A percentile compares a stretch with the other conserved stretches of the same genome.
Conservation (phyloP, 2,113 vertebrate genomes). For the Epinephelus fuscoguttatus region DNA sequence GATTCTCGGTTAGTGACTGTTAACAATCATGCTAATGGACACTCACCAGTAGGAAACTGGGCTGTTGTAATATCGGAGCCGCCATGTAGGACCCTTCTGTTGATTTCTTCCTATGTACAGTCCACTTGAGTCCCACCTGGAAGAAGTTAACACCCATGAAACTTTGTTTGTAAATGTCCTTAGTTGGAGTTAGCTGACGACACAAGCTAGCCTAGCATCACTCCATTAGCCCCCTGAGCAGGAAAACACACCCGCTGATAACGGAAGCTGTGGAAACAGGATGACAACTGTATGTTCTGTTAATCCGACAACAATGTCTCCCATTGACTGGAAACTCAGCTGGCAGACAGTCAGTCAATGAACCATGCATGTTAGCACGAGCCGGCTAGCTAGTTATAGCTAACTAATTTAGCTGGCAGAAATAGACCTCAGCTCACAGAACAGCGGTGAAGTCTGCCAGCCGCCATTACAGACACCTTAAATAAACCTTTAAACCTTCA, state of each 20-base stretch:
- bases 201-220: not conserved
- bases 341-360: not conserved
- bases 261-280: not conserved
- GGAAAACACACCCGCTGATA: not conserved
- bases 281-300: not conserved
- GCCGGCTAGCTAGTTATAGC: not conserved
- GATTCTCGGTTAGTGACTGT: not conserved
- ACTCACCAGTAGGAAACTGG: conserved; percentile 91
- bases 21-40: not conserved
- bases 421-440: not conserved
- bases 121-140: conserved; percentile 7
- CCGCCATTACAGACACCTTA: not conserved
- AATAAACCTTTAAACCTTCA: not conserved
- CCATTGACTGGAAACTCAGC: not conserved
- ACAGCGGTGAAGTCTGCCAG: fast-evolving
- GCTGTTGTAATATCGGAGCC: conserved; percentile 85
- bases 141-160: not conserved
- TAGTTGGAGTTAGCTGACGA: not conserved
- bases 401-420: not conserved
- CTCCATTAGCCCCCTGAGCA: not conserved
- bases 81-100: conserved; percentile 74
- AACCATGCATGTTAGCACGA: not conserved
- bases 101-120: not conserved
- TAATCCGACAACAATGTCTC: not conserved
- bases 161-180: not conserved